Evolutionary conservation across 2,888 invertebrate species (phyloP).

Genomic region (Nomada fabriciana): DNA sequence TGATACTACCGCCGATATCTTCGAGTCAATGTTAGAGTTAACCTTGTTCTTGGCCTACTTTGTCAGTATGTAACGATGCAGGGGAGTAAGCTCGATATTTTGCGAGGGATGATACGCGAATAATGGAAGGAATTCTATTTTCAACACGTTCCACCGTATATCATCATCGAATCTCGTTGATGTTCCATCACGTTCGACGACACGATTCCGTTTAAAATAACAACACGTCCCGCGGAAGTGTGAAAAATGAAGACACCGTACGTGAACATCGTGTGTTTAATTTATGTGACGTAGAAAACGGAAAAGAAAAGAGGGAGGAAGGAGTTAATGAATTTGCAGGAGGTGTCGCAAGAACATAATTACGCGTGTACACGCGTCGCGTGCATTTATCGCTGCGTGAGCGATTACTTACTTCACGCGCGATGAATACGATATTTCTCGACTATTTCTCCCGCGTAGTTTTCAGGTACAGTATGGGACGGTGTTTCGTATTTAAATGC

Average conservation of each 20-base stretch:
- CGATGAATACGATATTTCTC: constrained; percentile 47
- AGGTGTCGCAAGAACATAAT: background rate
- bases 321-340: constrained; percentile 16
- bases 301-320: constrained; percentile 1
- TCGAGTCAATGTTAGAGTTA: constrained; percentile 56
- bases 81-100: constrained; percentile 62
- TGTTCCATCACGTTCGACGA: background rate
- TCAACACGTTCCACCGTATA: background rate
- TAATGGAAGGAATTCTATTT: constrained; percentile 28
- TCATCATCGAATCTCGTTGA: background rate
- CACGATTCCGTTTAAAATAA: background rate
- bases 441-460: constrained; percentile 1
- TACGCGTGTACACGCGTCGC: background rate
- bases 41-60: constrained; percentile 70
- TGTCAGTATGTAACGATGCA: constrained; percentile 46
- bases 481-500: background rate
- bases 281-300: constrained; percentile 33
- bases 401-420: constrained; percentile 8
- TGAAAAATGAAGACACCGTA: constrained; percentile 26
- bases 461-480: background rate
- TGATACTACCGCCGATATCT: constrained; percentile 50
- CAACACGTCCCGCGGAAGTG: constrained; percentile 8
- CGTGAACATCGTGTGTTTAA: constrained; percentile 29
- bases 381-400: constrained; percentile 4
- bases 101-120: constrained; percentile 57